These are phyloP conservation scores for Eurytoma californica DNA, from an alignment of 2,888 invertebrate genomes.

Conservation along the genomic window DNA sequence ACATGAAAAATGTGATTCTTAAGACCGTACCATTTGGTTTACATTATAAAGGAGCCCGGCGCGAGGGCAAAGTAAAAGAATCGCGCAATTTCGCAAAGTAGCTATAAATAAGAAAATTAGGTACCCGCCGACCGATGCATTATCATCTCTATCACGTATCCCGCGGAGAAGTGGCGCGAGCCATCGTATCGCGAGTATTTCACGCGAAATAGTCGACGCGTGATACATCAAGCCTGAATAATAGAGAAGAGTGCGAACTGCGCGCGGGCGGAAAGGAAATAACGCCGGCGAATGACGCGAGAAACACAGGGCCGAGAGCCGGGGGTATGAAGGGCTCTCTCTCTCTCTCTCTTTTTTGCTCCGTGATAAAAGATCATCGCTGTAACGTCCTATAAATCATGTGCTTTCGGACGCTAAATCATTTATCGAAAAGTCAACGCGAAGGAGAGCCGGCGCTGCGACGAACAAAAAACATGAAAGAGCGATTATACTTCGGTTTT, in stretches of 20 bases:
- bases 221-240: constrained; percentile 55
- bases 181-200: constrained; percentile 31
- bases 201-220: constrained; percentile 38
- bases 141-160: constrained; percentile 22
- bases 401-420: constrained; percentile 37
- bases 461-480: background rate
- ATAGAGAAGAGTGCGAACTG: constrained; percentile 34
- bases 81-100: constrained; percentile 8
- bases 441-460: background rate
- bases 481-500: constrained; percentile 7
- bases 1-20: background rate
- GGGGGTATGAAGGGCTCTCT: background rate
- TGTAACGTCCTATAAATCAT: constrained; percentile 53
- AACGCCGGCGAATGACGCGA: background rate
- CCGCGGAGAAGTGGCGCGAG: background rate
- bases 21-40: background rate
- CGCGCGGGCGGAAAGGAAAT: constrained; percentile 16
- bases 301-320: background rate
- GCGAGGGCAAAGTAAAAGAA: background rate
- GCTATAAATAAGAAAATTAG: constrained; percentile 11
- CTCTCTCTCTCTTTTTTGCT: constrained; percentile 6
- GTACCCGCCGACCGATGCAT: background rate
- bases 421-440: constrained; percentile 25
- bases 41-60: background rate
- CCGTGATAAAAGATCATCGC: constrained; percentile 56